Base-by-base conservation (phyloP, 1,140 invertebrate species). In the Aphelinus certus region DNA sequence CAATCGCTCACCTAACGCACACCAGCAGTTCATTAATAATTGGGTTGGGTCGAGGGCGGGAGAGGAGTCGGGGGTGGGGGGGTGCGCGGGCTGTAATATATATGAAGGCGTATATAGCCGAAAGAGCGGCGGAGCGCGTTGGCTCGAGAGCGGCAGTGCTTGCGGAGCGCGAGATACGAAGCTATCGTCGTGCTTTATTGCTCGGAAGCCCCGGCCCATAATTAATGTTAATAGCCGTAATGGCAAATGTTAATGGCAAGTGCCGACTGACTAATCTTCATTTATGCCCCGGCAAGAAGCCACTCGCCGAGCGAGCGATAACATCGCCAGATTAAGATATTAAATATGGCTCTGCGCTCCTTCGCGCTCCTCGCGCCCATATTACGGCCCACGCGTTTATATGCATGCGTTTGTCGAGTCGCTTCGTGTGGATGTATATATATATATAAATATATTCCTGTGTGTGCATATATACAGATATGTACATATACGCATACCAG, bases 161-260 rank as follows among this genome's bases (percentile, higher is more conserved):
- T 61, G 60, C 60, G 26, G 3, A 45, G 0, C 3, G 63, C 46
- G 45, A 74, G 72, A 68, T 76, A 72, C 60, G 71, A 71, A 63
- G 65, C 65, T 71, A 76, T 76, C 65, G 55, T 67, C 60, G 58
- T 76, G 72, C 56, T 78, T 81, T 79, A 79, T 78, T 70, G 76
- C 76, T 57, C 76, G 76, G 73, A 81, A 65, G 51, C 61, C 46
- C 47, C 75, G 70, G 51, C 56, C 51, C 68, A 79, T 83, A 83
- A 82, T 82, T 82, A 82, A 83, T 81, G 80, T 81, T 83, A 83
- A 81, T 83, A 79, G 80, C 78, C 76, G 77, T 81, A 83, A 83
- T 81, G 79, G 81, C 80, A 82, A 83, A 83, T 83, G 81, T 83
- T 83, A 83, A 83, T 82, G 81, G 82, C 82, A 81, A 83, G 82